A percentile compares a stretch with the other conserved stretches of the same genome.
Evolutionary conservation across 1,140 invertebrate genomes (phyloP).

Genomic region (Zaprionus gabonicus): DNA sequence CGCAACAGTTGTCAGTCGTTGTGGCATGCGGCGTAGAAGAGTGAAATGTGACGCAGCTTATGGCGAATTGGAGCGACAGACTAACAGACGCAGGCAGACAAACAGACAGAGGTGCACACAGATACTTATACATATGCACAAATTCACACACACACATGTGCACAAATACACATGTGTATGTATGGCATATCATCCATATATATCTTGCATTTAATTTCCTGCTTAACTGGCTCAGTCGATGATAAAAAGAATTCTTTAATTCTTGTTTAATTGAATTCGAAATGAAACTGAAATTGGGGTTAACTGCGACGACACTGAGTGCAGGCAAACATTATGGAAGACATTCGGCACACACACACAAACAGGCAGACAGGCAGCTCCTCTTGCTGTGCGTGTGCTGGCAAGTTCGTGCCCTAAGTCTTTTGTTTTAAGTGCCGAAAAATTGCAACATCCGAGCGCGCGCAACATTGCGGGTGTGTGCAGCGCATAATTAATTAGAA

Average conservation of each 20-base stretch:
- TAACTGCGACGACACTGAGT: slow-evolving; percentile 26
- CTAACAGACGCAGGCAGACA: background rate
- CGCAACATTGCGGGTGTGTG: background rate
- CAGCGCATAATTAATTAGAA: slow-evolving; percentile 70
- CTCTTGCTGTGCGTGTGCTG: slow-evolving; percentile 17
- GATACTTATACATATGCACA: background rate
- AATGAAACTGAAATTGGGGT: slow-evolving; percentile 61
- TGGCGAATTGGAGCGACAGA: slow-evolving; percentile 66
- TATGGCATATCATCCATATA: background rate
- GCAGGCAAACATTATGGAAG: slow-evolving; percentile 8
- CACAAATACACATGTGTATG: slow-evolving; percentile 5
- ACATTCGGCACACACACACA: background rate
- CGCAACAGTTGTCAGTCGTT: slow-evolving; percentile 63
- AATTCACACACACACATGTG: background rate
- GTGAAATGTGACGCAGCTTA: slow-evolving; percentile 68
- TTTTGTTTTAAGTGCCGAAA: slow-evolving; percentile 59
- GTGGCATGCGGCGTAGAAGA: slow-evolving; percentile 53
- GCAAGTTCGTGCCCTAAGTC: slow-evolving; percentile 69
- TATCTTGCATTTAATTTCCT: slow-evolving; percentile 32
- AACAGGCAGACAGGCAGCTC: slow-evolving; percentile 31
- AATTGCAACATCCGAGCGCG: slow-evolving; percentile 51
- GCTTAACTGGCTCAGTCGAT: slow-evolving; percentile 18
- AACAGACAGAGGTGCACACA: background rate
- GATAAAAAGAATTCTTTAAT: slow-evolving; percentile 34
- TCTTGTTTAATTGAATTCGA: slow-evolving; percentile 36